Evolutionary conservation across 1,140 invertebrate species (phyloP), one percentile per base, ranked within the genome.

Genomic region (Pantala flavescens): DNA sequence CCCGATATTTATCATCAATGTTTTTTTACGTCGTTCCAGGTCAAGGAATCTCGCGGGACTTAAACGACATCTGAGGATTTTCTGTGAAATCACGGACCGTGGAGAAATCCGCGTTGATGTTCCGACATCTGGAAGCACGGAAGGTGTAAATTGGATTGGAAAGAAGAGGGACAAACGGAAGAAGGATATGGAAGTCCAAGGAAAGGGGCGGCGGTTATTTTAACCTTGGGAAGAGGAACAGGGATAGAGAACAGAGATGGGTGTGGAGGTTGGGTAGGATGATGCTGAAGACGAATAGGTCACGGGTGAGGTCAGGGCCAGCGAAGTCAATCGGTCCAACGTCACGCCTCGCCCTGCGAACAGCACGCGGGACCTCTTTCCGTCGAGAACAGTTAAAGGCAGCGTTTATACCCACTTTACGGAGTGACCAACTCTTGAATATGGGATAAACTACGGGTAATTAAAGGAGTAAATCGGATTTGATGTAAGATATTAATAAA

Each of bases 281-380:
- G 49, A 63, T 63, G 49, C 28, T 36, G 28, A 36, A 63, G 49
- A 19, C 49, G 49, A 63, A 63, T 63, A 63, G 49, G 49, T 63
- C 49, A 63, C 49, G 49, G 49, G n/a, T 63, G 49, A 21, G 49
- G 49, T 63, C 49, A 63, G 16, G 49, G 49, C 49, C 49, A 21
- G 14, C 14, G n/a, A 12, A 63, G 49, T 63, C 49, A 63, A 63
- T 63, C 49, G 49, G 49, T 63, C 49, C 49, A 63, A 1, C 49
- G 49, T 63, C 49, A 63, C 49, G 49, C 49, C 49, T 63, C 49
- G 49, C 49, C 49, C 49, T 63, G n/a, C 49, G 49, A 63, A 63
- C 49, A 63, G 3, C 49, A 63, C 49, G 49, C 49, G 49, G 43
- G 28, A 16, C n/a, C n/a, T 63, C 49, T 12, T 63, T 12, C 49